Evolutionary conservation across 2,113 vertebrate genomes (phyloP), one percentile per base, ranked within the genome.

Genomic region (Aplodontia rufa): DNA sequence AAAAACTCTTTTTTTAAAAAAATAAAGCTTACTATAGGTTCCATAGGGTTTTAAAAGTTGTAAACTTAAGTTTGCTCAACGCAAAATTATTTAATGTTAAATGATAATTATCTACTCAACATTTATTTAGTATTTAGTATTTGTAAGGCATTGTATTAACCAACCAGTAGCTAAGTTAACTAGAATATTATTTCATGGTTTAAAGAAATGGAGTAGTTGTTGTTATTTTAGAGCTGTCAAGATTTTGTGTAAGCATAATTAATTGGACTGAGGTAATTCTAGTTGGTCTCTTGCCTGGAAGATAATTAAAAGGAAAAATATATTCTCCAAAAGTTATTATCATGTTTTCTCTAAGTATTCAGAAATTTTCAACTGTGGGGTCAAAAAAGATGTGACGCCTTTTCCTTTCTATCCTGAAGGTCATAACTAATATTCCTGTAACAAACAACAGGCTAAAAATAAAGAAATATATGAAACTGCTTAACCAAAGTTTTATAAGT

Each of bases 231-330:
- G 42, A 86, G 22, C 4, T 69, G 62, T 80, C 28, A 66, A 10
- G 66, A 69, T 83, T 90, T 86, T 90, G 78, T 60, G 55, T 53
- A 79, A 94, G 22, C n/a, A 82, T 76, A 86, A 71, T 79, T 87
- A 87, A 90, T 24, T 72, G 45, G 37, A 68, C 28, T 83, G 51
- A 55, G 64, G 78, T 10, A 84, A 87, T 58, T 13, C 1, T 79
- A 74, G 2, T 45, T 94, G 3, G 13, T 87, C 6, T 35, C 24
- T 22, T 55, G 9, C 8, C 87, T 47, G 14, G 2, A 11, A 37
- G 7, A 80, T 28, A 74, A 37, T 20, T 55, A 87, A 32, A 87
- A 80, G 8, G 8, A 28, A n/a, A 88, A 37, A 58, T 5, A 76
- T 55, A 30, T 13, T 62, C 58, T 76, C 30, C 32, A 87, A 79